A percentile compares a stretch with the other conserved stretches of the same genome.
Conservation (phyloP, 2,797 vertebrate genomes). For the Moxostoma hubbsi region DNA sequence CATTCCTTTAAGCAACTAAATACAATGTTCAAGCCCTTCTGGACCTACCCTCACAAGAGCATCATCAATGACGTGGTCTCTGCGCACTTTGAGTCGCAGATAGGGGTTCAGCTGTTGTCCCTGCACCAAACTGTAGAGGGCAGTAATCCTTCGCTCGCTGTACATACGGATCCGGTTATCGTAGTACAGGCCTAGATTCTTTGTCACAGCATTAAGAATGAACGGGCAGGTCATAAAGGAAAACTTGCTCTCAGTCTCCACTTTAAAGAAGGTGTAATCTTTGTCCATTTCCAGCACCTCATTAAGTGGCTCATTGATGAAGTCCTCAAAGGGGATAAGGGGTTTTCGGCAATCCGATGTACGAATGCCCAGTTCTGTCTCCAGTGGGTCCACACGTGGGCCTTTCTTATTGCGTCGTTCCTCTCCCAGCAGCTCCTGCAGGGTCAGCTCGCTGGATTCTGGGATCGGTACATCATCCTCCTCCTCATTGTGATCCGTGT, state of each 20-base stretch:
- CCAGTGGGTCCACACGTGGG: conserved; percentile 89
- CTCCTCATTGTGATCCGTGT: conserved; percentile 91
- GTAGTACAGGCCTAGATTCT: conserved; percentile 96
- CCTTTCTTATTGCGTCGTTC: conserved; percentile 94
- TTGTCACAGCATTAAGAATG: conserved; percentile 94
- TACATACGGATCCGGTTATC: conserved; percentile 99
- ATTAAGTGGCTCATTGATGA: conserved; percentile 95
- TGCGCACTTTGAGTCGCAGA: conserved; percentile 92
- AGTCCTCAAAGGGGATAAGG: conserved; percentile 94
- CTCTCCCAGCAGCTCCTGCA: conserved; percentile 95
- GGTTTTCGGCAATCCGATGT: conserved; percentile 89
- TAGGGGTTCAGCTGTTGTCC: conserved; percentile 95
- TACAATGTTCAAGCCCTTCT: background rate
- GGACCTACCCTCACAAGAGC: conserved; percentile 94
- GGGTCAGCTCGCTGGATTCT: conserved; percentile 90
- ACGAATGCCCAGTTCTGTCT: conserved; percentile 92
- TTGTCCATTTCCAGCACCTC: conserved; percentile 99
- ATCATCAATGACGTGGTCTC: conserved; percentile 98
- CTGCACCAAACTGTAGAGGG: conserved; percentile 98
- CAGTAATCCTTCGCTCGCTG: conserved; percentile 95
- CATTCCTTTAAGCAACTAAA: conserved; percentile 2
- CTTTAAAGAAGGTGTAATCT: conserved; percentile 99
- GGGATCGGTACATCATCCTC: conserved; percentile 92
- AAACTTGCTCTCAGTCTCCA: conserved; percentile 97
- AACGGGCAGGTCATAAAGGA: conserved; percentile 99